Percentiles rank a stretch among this genome's conserved stretches.
These are phyloP conservation scores for Zaprionus tsacasi DNA, from an alignment of 1,140 invertebrate species.

Conservation along the genomic window DNA sequence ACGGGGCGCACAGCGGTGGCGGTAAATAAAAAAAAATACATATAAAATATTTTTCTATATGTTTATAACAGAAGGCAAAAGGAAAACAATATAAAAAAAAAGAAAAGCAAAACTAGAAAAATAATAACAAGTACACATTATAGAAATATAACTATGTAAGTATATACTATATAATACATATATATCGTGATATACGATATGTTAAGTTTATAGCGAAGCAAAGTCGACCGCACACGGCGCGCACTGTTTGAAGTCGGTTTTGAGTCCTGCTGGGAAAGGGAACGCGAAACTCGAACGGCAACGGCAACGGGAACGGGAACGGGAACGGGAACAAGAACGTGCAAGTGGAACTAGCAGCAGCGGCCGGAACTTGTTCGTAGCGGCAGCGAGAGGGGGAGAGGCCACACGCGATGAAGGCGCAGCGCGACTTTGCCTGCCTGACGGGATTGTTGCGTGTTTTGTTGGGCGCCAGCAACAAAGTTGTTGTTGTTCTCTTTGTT, in stretches of 20 bases:
- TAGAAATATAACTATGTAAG: constrained; percentile 53
- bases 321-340: neutral
- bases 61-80: constrained; percentile 40
- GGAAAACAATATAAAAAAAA: constrained; percentile 30
- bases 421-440: constrained; percentile 42
- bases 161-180: neutral
- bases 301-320: constrained; percentile 22
- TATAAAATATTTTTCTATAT: constrained; percentile 32
- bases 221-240: constrained; percentile 53
- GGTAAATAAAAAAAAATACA: constrained; percentile 27
- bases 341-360: constrained; percentile 1
- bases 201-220: constrained; percentile 18
- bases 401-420: constrained; percentile 58
- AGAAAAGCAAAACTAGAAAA: neutral
- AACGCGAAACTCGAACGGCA: constrained; percentile 10
- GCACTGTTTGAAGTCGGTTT: constrained; percentile 57
- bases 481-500: constrained; percentile 47
- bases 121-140: constrained; percentile 59
- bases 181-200: constrained; percentile 7
- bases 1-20: constrained; percentile 58
- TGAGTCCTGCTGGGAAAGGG: constrained; percentile 39
- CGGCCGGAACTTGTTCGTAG: neutral
- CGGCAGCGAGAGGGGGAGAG: neutral
- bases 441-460: constrained; percentile 78
- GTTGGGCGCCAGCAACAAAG: constrained; percentile 65